Conservation (phyloP, 1,140 invertebrate species). For the Macrosteles quadrilineatus region DNA sequence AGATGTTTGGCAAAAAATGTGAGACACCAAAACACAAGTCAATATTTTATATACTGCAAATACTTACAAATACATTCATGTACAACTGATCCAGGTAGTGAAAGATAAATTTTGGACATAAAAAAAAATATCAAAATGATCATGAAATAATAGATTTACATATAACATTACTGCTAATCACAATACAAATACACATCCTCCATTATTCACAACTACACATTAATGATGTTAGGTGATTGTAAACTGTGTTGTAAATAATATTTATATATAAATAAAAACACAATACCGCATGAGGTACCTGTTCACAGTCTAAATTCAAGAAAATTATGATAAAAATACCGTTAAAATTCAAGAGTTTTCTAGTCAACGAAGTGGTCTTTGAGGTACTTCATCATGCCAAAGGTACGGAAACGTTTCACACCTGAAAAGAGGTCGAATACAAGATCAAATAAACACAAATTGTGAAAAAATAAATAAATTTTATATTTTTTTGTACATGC, state of each 20-base stretch:
- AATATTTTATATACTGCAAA: not conserved
- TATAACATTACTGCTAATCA: constrained; percentile 7
- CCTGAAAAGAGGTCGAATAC: constrained; percentile 54
- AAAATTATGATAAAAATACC: constrained; percentile 3
- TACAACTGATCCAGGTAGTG: constrained; percentile 18
- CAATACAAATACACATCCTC: constrained; percentile 22
- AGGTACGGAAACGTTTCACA: constrained; percentile 86
- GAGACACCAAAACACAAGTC: no score
- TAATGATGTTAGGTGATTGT: constrained; percentile 11
- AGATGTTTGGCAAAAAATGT: no score
- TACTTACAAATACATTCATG: constrained; percentile 17
- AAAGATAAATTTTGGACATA: not conserved
- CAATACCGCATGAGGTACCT: not conserved
- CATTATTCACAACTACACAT: constrained; percentile 10
- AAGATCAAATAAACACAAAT: no score
- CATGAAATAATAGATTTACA: not conserved
- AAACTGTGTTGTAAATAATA: not conserved
- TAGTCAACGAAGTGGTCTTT: constrained; percentile 78
- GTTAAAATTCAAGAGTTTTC: not conserved
- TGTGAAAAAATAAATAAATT: no score
- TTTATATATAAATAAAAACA: not conserved
- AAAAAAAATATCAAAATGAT: not conserved
- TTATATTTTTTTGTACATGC: no score
- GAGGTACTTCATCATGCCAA: constrained; percentile 94
- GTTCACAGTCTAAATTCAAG: constrained; percentile 5